Percentiles rank a stretch among this genome's conserved stretches.
Evolutionary conservation across 2,888 invertebrate genomes (phyloP).

Genomic region (Gnatocerus cornutus): DNA sequence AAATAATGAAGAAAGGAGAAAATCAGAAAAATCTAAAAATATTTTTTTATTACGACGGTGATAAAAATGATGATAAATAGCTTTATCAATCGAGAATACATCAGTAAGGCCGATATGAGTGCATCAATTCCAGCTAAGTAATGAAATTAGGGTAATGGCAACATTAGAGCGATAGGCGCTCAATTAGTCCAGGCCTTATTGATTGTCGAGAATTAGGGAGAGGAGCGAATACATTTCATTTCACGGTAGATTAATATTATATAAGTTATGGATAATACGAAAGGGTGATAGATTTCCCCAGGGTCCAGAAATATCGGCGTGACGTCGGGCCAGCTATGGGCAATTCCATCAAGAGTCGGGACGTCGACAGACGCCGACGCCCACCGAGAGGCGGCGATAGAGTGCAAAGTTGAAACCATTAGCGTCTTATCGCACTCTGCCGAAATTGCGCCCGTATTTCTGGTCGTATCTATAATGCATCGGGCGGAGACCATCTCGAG

Average conservation of each 20-base stretch:
- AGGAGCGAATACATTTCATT: constrained; percentile 69
- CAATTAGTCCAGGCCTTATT: constrained; percentile 62
- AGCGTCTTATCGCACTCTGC: constrained; percentile 73
- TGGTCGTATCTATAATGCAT: constrained; percentile 72
- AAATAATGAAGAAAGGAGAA: too few relatives aligned
- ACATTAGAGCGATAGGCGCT: constrained; percentile 59
- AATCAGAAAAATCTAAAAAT: too few relatives aligned
- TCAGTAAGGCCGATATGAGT: constrained; percentile 1
- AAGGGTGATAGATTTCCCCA: constrained; percentile 72
- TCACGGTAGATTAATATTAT: constrained; percentile 73
- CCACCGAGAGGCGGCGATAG: constrained; percentile 69
- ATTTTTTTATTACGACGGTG: too few relatives aligned
- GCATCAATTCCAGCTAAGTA: constrained; percentile 46
- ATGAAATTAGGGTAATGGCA: constrained; percentile 52
- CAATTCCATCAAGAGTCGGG: constrained; percentile 57
- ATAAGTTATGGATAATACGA: constrained; percentile 72
- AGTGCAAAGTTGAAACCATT: constrained; percentile 77
- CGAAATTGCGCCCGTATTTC: constrained; percentile 74
- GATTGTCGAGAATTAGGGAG: constrained; percentile 62
- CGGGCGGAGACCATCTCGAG: constrained; percentile 66
- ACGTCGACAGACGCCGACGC: constrained; percentile 58
- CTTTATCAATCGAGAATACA: background rate
- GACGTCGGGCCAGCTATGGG: constrained; percentile 47
- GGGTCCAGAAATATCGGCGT: constrained; percentile 59
- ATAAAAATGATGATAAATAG: too few relatives aligned